Conservation (phyloP, 2,113 vertebrate genomes). For the Podilymbus podiceps region DNA sequence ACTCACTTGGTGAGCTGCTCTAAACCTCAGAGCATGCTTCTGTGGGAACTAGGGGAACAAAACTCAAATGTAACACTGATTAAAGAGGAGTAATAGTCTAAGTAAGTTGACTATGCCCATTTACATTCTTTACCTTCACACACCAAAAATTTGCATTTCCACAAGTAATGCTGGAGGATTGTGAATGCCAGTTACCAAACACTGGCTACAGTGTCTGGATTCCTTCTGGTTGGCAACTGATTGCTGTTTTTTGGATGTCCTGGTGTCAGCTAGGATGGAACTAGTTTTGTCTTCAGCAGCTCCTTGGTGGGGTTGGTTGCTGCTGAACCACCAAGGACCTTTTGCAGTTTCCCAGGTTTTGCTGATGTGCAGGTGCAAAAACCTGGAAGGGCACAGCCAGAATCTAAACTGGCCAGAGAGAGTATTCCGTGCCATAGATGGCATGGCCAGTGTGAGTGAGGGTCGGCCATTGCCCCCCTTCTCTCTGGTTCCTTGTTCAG, state of each 20-base stretch:
- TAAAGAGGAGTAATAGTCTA: not conserved
- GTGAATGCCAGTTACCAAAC: not conserved
- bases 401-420: too few relatives aligned
- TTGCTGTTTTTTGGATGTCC: not conserved
- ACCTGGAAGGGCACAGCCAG: too few relatives aligned
- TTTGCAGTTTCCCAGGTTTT: too few relatives aligned
- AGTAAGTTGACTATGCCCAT: not conserved
- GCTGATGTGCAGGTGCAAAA: too few relatives aligned
- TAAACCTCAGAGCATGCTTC: not conserved
- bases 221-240: not conserved
- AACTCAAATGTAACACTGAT: fast-evolving
- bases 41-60: not conserved
- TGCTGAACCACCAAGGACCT: too few relatives aligned
- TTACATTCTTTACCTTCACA: not conserved
- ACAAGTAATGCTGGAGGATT: not conserved
- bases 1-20: not conserved
- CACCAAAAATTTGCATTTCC: not conserved
- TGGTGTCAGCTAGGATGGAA: too few relatives aligned
- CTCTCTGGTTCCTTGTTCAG: too few relatives aligned
- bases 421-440: too few relatives aligned
- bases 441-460: too few relatives aligned
- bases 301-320: too few relatives aligned
- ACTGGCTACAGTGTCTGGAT: not conserved
- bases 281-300: too few relatives aligned
- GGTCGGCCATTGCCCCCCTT: too few relatives aligned